phyloP scores from a whole-genome alignment of 2,888 invertebrate genomes.

The Alentia gelatinosa region DNA sequence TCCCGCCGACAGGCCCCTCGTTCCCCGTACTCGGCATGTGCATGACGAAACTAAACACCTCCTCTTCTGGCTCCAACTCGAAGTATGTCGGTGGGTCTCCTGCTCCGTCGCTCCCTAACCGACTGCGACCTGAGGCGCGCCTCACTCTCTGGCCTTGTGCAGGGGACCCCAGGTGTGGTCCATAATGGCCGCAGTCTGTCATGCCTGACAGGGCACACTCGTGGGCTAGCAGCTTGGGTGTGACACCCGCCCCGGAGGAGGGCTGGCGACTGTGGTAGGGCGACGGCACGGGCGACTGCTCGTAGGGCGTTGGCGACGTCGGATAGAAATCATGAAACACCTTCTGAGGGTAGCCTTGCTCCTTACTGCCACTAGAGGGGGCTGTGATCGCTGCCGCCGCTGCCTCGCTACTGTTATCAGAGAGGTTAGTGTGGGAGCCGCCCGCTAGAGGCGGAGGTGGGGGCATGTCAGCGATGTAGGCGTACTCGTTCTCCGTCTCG shows the following conservation, averaged over 20 bases:
- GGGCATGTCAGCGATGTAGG: constrained; percentile 55
- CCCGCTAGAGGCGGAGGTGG: constrained; percentile 24
- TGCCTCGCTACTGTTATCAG: not conserved
- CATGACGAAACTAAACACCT: constrained; percentile 35
- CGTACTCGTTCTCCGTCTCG: constrained; percentile 53
- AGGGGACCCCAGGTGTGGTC: not conserved
- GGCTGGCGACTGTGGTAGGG: constrained; percentile 7
- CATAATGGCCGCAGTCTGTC: not conserved
- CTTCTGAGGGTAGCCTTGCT: not conserved
- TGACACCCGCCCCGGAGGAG: not conserved
- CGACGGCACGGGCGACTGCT: constrained; percentile 14
- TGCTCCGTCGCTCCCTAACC: constrained; percentile 1
- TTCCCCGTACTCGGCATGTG: not conserved
- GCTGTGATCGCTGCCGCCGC: not conserved
- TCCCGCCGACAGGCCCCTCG: not conserved
- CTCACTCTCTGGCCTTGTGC: not conserved
- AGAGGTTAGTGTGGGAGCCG: not conserved
- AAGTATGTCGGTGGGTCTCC: constrained; percentile 52
- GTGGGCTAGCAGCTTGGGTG: constrained; percentile 27
- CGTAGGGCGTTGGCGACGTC: constrained; percentile 4
- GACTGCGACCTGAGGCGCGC: not conserved
- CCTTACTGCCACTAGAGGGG: not conserved
- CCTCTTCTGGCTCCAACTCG: constrained; percentile 51
- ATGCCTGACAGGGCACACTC: constrained; percentile 51
- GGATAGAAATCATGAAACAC: constrained; percentile 44